phyloP scores from a whole-genome alignment of 2,113 vertebrate species.

The Atrichornis clamosus region DNA sequence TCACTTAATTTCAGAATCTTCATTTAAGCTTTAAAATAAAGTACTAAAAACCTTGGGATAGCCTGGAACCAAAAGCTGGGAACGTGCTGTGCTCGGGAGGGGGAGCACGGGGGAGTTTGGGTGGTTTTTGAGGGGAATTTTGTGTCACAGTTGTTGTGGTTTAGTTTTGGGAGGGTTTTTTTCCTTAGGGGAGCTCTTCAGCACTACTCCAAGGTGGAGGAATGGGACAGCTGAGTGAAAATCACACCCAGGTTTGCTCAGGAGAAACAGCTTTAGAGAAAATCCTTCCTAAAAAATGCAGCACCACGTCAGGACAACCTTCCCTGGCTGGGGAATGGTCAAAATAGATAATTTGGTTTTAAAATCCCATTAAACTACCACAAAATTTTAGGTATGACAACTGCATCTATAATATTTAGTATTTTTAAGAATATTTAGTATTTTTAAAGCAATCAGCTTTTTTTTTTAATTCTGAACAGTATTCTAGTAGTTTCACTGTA shows the following conservation, averaged over 20 bases:
- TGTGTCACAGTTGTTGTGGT: not conserved
- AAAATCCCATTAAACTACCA: not conserved
- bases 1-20: not conserved
- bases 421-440: not conserved
- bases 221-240: not conserved
- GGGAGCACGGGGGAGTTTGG: not conserved
- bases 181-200: not conserved
- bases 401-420: not conserved
- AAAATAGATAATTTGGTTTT: not conserved
- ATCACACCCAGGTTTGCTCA: not conserved
- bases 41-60: not conserved
- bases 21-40: not conserved
- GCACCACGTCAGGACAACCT: not conserved
- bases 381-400: not conserved
- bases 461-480: not conserved
- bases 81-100: accelerated
- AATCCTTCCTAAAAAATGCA: not conserved
- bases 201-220: not conserved
- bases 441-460: not conserved
- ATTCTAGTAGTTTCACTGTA: not conserved
- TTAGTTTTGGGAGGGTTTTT: not conserved
- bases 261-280: not conserved
- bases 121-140: not conserved
- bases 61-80: not conserved
- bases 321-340: not conserved